Conservation (phyloP, 2,888 invertebrate species). For the Yponomeuta plumbellus region DNA sequence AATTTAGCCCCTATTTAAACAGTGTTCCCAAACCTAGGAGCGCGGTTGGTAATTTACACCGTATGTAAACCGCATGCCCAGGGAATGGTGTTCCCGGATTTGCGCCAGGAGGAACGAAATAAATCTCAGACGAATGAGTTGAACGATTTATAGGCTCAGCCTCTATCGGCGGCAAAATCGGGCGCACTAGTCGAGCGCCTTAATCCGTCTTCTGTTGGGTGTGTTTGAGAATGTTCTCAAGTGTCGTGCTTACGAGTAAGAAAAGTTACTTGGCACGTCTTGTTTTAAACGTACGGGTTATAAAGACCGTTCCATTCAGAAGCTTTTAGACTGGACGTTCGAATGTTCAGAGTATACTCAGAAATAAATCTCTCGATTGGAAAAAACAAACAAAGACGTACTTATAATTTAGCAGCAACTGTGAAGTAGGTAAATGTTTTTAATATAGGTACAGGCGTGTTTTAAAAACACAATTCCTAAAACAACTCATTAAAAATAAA, state of each 20-base stretch:
- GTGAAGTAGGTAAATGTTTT: too few species aligned
- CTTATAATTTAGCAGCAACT: too few species aligned
- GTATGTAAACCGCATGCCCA: slow-evolving; percentile 48
- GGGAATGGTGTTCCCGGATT: slow-evolving; percentile 26
- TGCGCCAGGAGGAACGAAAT: slow-evolving; percentile 39
- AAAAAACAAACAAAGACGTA: too few species aligned
- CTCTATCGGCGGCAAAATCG: background rate
- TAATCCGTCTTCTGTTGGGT: background rate
- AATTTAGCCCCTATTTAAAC: slow-evolving; percentile 61
- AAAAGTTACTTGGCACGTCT: background rate
- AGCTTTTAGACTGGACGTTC: background rate
- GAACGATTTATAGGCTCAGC: slow-evolving; percentile 55
- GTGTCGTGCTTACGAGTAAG: background rate
- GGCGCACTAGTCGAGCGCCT: background rate
- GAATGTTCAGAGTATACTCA: background rate
- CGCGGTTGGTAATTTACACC: slow-evolving; percentile 52
- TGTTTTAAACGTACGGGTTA: background rate
- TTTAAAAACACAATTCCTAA: too few species aligned
- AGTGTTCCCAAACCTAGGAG: slow-evolving; percentile 47
- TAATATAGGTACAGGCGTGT: too few species aligned
- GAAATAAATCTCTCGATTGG: too few species aligned
- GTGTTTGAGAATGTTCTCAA: background rate
- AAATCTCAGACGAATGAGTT: slow-evolving; percentile 50
- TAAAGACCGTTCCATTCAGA: background rate
- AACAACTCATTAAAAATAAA: too few species aligned